Percentiles rank a stretch among this genome's conserved stretches.
Conservation (phyloP, 1,140 invertebrate species). For the Triops cancriformis region DNA sequence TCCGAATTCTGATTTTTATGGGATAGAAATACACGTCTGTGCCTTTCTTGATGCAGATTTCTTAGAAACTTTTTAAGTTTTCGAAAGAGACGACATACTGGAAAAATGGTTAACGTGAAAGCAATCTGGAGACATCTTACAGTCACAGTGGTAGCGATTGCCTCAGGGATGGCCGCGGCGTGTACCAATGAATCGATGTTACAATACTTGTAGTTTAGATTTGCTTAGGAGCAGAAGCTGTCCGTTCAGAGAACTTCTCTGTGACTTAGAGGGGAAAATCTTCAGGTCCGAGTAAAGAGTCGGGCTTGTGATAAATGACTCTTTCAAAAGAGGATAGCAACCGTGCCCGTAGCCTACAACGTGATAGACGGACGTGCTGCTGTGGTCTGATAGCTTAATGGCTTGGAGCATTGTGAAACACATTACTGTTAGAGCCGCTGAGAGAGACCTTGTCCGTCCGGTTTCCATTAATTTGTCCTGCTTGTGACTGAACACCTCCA, state of each 20-base stretch:
- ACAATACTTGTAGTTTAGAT: no score
- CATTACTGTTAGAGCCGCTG: neutral
- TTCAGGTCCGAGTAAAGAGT: neutral
- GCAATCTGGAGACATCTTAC: neutral
- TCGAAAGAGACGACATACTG: no score
- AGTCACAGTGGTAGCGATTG: no score
- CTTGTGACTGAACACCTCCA: neutral
- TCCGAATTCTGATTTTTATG: neutral
- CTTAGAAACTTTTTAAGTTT: no score
- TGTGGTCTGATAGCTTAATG: neutral
- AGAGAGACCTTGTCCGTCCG: neutral
- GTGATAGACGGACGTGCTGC: neutral
- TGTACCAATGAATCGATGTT: no score
- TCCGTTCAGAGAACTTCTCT: neutral
- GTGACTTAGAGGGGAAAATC: no score
- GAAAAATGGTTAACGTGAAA: no score
- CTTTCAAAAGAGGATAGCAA: neutral
- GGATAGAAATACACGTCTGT: neutral
- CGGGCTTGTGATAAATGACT: neutral
- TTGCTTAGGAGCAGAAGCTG: neutral
- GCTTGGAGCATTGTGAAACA: neutral
- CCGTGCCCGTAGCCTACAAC: neutral
- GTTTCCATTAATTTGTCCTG: neutral
- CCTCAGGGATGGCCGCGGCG: no score
- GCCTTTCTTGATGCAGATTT: neutral